These are phyloP conservation scores for Lordiphosa collinella DNA, from an alignment of 1,140 invertebrate genomes.

Conservation along the genomic window DNA sequence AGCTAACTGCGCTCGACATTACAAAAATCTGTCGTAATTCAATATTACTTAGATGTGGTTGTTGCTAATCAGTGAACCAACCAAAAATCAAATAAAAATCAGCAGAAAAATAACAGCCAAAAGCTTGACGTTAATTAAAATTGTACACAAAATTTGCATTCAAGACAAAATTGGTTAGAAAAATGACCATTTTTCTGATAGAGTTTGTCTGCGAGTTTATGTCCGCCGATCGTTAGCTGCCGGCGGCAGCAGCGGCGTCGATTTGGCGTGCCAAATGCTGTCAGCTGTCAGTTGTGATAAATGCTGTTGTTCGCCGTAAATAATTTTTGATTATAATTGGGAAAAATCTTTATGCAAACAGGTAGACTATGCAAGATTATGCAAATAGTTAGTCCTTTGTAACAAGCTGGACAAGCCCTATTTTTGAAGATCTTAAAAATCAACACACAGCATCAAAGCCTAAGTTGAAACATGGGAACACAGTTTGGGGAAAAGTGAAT, in stretches of 20 bases:
- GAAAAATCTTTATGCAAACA: neutral
- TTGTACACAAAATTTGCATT: constrained; percentile 68
- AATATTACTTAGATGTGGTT: constrained; percentile 61
- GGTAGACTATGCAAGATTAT: no score
- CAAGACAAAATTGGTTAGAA: constrained; percentile 64
- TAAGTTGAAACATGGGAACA: no score
- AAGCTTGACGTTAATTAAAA: constrained; percentile 70
- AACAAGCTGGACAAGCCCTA: no score
- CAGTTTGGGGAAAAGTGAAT: no score
- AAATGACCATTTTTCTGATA: constrained; percentile 44
- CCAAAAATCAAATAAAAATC: constrained; percentile 19
- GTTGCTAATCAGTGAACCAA: constrained; percentile 46
- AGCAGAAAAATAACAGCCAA: constrained; percentile 23
- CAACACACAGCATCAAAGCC: no score
- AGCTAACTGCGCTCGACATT: constrained; percentile 15
- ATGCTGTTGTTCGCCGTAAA: constrained; percentile 53
- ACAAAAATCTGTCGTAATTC: constrained; percentile 51
- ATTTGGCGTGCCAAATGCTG: constrained; percentile 51
- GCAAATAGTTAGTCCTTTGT: no score
- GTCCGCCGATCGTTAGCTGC: constrained; percentile 30
- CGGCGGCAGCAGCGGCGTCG: constrained; percentile 19
- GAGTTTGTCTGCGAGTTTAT: constrained; percentile 62
- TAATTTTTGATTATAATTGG: constrained; percentile 49
- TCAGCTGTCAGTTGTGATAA: constrained; percentile 59
- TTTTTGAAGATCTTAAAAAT: no score